A percentile compares a stretch with the other conserved stretches of the same genome.
phyloP scores from a whole-genome alignment of 2,797 vertebrate genomes.

The Sphenodon punctatus region DNA sequence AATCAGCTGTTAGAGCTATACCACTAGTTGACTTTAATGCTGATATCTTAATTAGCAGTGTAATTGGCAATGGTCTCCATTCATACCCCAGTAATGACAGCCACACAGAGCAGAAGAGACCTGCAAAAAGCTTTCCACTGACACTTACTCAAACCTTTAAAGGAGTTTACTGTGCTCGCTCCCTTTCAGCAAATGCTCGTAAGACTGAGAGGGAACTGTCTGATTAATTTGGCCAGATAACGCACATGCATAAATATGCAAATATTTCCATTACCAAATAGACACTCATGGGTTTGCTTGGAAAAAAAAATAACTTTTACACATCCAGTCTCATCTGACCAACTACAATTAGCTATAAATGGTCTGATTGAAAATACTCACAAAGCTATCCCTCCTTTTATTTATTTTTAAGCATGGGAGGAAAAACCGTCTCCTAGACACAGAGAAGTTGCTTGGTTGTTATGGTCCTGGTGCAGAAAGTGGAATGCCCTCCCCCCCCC shows the following conservation, averaged over 20 bases:
- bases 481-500: too few relatives aligned
- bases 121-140: background rate
- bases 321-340: background rate
- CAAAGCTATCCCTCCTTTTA: background rate
- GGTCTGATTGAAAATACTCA: background rate
- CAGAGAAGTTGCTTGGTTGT: too few relatives aligned
- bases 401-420: background rate
- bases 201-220: too few relatives aligned
- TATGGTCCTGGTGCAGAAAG: too few relatives aligned
- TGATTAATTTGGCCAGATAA: too few relatives aligned
- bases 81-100: slow-evolving; percentile 9
- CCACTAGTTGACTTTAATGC: slow-evolving; percentile 14
- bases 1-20: background rate
- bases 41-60: slow-evolving; percentile 46
- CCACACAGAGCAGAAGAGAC: background rate
- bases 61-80: slow-evolving; percentile 33
- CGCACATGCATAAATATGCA: too few relatives aligned
- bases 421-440: too few relatives aligned
- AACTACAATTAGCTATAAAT: rapidly evolving
- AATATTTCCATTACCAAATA: too few relatives aligned
- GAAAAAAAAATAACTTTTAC: too few relatives aligned
- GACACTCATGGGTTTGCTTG: too few relatives aligned
- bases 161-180: background rate
- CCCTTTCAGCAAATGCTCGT: slow-evolving; percentile 26
- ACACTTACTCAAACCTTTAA: slow-evolving; percentile 9